phyloP scores from a whole-genome alignment of 2,113 vertebrate genomes.

The Bujurquina vittata region DNA sequence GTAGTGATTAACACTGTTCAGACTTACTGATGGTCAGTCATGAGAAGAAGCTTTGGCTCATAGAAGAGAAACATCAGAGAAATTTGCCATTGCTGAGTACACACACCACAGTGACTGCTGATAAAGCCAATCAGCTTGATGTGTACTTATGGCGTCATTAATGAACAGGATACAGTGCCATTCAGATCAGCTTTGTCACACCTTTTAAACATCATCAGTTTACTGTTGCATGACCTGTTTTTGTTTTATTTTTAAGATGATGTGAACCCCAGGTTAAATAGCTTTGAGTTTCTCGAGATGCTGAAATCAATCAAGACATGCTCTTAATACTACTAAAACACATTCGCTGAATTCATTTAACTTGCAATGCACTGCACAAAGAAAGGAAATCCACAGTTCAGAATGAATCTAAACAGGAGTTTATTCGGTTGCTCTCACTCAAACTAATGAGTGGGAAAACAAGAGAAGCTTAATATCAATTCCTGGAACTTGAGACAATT shows the following conservation, averaged over 20 bases:
- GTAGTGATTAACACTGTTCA: constrained; percentile 13
- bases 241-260: no score
- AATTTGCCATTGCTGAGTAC: not conserved
- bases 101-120: constrained; percentile 33
- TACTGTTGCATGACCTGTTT: no score
- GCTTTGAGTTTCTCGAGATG: no score
- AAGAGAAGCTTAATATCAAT: not conserved
- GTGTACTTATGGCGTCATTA: not conserved
- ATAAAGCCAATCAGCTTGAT: constrained; percentile 13
- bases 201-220: no score
- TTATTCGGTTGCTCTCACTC: not conserved
- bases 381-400: no score
- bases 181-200: no score
- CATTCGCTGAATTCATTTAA: no score
- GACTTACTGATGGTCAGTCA: constrained; percentile 23
- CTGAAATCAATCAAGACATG: no score
- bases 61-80: constrained; percentile 35
- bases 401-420: no score
- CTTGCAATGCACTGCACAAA: no score
- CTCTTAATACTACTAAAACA: no score
- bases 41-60: constrained; percentile 41
- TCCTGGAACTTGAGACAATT: not conserved
- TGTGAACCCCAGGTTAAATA: no score
- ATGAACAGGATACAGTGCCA: constrained; percentile 2
- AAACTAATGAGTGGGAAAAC: constrained; percentile 32